Evolutionary conservation across 2,797 vertebrate genomes (phyloP), one percentile per base, ranked within the genome.

Genomic region (Pterois miles): DNA sequence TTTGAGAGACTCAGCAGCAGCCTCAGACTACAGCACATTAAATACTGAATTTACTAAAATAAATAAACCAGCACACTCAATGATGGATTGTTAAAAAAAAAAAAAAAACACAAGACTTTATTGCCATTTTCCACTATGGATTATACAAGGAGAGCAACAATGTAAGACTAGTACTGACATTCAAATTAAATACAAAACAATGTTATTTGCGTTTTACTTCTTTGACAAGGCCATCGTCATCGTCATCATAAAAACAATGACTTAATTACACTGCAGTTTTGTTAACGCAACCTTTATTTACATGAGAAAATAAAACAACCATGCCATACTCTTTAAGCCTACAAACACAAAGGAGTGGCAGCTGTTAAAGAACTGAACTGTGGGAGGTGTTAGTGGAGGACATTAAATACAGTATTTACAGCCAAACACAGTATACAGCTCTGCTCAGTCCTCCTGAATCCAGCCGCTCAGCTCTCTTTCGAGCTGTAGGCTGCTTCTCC

Each of bases 211-310:
- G 4, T 5, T 48, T 75, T 75, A 59, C 33, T 56, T 76, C 86
- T 22, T 63, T 43, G 81, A 86, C 72, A 71, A 74, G 46, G 62
- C 43, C 53, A 22, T 78, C 68, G 5, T 58, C 23, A 6, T 74
- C 58, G 16, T 66, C 68, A 12, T 27, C 36, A 14, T 22, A 2
- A 75, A 80, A 91, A 91, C 31, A 63, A 83, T 82, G 63, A 54
- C n/a, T 52, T 64, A 65, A 82, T 82, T 86, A 83, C 93, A 93
- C 84, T 88, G 74, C 74, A 12, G 56, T 70, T 90, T 93, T 83
- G 93, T 86, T 97, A 97, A 96, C 94, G 96, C 95, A 97, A 97
- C 97, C 94, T 97, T 97, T 98, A 99, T 99, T 99, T 98, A 98
- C 96, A 98, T 94, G 83, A 96, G 94, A 64, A 86, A 87, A 87